Conservation (phyloP, 2,113 vertebrate genomes). For the Clarias batrachus region DNA sequence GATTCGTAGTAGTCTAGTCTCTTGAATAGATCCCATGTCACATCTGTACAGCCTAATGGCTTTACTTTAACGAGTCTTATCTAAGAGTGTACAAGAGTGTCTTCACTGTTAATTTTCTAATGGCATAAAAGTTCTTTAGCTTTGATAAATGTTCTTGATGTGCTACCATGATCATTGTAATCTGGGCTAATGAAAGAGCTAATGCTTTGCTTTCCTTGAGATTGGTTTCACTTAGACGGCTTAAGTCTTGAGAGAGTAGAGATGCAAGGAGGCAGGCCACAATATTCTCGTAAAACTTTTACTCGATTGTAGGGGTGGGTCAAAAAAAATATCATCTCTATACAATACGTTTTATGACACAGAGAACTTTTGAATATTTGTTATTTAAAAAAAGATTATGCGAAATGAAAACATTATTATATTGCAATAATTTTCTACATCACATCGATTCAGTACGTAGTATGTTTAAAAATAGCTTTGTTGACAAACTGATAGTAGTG, state of each 20-base stretch:
- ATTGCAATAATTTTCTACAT: background rate
- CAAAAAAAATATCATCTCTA: background rate
- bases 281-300: background rate
- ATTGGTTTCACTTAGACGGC: background rate
- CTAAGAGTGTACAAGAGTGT: background rate
- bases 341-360: background rate
- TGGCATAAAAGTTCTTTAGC: background rate
- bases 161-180: background rate
- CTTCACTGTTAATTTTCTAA: constrained; percentile 4
- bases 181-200: background rate
- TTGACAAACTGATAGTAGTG: background rate
- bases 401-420: background rate
- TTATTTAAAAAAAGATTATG: too few species aligned
- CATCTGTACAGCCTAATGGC: background rate
- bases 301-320: background rate
- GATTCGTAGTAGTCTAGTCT: background rate
- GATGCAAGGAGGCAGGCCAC: background rate
- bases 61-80: constrained; percentile 16
- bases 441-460: background rate
- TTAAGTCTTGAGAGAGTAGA: background rate
- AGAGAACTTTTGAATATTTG: background rate
- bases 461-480: background rate
- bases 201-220: background rate
- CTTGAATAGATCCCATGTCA: background rate
- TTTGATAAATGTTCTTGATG: constrained; percentile 8